A percentile compares a stretch with the other conserved stretches of the same genome.
Conservation (phyloP, 2,888 invertebrate species). For the Drosophila phalerata region DNA sequence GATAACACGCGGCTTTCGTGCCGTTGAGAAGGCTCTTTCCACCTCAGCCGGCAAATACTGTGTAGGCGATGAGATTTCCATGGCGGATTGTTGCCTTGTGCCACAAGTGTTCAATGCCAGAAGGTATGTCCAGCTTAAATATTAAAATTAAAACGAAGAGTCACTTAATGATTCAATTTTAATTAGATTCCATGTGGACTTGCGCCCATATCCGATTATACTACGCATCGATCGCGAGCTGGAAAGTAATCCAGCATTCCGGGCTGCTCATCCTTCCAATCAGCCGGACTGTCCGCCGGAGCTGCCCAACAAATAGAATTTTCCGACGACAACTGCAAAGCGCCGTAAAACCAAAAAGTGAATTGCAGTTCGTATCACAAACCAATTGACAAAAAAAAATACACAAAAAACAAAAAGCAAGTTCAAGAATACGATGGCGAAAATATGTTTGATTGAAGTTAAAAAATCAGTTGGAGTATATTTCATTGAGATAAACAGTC, state of each 20-base stretch:
- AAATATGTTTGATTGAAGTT: slow-evolving; percentile 23
- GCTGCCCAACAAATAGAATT: slow-evolving; percentile 89
- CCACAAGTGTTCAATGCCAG: slow-evolving; percentile 98
- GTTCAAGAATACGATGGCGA: slow-evolving; percentile 28
- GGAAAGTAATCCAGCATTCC: slow-evolving; percentile 95
- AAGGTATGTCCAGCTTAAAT: slow-evolving; percentile 87
- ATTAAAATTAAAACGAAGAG: not conserved
- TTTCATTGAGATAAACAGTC: slow-evolving; percentile 72
- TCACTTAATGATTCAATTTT: not conserved
- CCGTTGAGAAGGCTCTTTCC: slow-evolving; percentile 94
- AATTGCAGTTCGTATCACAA: slow-evolving; percentile 77
- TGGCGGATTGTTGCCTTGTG: slow-evolving; percentile 97
- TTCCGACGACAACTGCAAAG: slow-evolving; percentile 84
- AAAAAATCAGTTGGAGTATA: slow-evolving; percentile 35
- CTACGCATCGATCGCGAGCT: slow-evolving; percentile 94
- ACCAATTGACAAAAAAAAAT: slow-evolving; percentile 3
- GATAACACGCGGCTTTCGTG: slow-evolving; percentile 95
- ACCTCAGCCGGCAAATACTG: slow-evolving; percentile 95
- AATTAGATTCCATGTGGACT: slow-evolving; percentile 94
- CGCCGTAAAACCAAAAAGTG: slow-evolving; percentile 83
- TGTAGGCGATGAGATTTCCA: slow-evolving; percentile 96
- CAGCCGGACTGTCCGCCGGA: slow-evolving; percentile 98
- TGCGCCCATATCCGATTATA: slow-evolving; percentile 95
- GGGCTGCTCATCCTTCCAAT: slow-evolving; percentile 94
- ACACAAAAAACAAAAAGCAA: slow-evolving; percentile 31